These are phyloP conservation scores for Thamnophis sirtalis DNA, from an alignment of 2,113 vertebrate genomes.

Conservation along the genomic window DNA sequence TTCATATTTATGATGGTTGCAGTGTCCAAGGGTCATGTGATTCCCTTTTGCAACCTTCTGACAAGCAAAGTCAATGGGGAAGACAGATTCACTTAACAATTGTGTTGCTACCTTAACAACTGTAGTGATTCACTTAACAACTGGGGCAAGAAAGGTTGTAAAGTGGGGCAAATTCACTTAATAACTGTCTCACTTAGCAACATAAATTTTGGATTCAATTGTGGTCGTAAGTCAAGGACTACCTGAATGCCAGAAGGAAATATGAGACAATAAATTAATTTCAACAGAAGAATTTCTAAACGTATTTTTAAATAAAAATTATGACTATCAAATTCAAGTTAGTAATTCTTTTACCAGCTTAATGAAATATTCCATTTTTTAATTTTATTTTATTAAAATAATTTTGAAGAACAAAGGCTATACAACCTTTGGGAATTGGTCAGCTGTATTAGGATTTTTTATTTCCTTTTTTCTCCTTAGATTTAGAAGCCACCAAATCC, in stretches of 20 bases:
- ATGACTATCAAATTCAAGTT: neutral
- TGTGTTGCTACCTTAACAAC: no score
- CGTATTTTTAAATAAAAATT: neutral
- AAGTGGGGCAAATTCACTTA: no score
- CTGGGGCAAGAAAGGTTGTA: no score
- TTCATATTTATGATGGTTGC: no score
- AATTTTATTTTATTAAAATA: neutral
- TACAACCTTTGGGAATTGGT: neutral
- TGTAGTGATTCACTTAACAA: no score
- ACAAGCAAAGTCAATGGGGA: no score
- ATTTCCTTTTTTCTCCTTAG: neutral
- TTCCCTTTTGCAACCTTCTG: no score
- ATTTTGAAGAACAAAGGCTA: neutral
- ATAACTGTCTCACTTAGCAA: no score
- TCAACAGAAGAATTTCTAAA: constrained; percentile 23
- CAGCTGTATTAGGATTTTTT: neutral
- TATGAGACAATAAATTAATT: neutral
- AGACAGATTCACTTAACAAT: no score
- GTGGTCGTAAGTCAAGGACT: no score
- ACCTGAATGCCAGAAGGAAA: neutral
- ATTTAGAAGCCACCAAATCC: neutral
- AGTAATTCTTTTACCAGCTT: neutral
- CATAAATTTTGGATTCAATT: no score
- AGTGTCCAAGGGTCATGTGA: no score
- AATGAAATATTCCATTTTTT: neutral